A percentile compares a stretch with the other conserved stretches of the same genome.
Conservation (phyloP, 2,797 vertebrate genomes). For the Phataginus tricuspis region DNA sequence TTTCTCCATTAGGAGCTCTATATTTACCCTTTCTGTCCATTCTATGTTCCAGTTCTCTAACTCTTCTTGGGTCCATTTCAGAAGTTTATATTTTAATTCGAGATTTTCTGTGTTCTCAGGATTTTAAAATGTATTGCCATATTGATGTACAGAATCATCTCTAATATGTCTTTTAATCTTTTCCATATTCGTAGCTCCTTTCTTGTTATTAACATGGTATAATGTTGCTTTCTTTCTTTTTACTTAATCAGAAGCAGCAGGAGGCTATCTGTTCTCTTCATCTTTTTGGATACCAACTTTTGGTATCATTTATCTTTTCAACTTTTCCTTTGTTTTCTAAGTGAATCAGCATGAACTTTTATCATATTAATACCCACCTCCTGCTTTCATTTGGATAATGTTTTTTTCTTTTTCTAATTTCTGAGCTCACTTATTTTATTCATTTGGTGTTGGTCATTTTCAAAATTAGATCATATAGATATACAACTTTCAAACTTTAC, state of each 20-base stretch:
- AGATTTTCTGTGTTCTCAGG: neutral
- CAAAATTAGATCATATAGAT: neutral
- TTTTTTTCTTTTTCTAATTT: neutral
- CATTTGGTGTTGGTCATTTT: neutral
- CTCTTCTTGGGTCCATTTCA: neutral
- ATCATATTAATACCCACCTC: neutral
- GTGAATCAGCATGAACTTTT: neutral
- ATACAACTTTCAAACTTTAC: neutral
- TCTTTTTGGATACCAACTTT: slow-evolving; percentile 37
- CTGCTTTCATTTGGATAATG: neutral
- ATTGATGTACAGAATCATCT: neutral
- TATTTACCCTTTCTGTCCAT: neutral
- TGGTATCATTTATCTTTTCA: slow-evolving; percentile 57
- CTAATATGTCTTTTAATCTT: slow-evolving; percentile 20
- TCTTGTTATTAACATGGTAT: neutral
- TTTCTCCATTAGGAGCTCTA: neutral
- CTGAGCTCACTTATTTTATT: neutral
- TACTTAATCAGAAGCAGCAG: slow-evolving; percentile 12
- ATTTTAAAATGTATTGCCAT: slow-evolving; percentile 13
- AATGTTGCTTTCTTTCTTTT: neutral
- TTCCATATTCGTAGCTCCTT: slow-evolving; percentile 15
- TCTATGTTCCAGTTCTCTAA: neutral
- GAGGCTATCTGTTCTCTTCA: neutral
- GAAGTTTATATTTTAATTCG: neutral
- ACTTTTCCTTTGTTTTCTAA: slow-evolving; percentile 31